A percentile compares a stretch with the other conserved stretches of the same genome.
phyloP scores from a whole-genome alignment of 1,140 invertebrate species.

The Zaprionus vittiger region DNA sequence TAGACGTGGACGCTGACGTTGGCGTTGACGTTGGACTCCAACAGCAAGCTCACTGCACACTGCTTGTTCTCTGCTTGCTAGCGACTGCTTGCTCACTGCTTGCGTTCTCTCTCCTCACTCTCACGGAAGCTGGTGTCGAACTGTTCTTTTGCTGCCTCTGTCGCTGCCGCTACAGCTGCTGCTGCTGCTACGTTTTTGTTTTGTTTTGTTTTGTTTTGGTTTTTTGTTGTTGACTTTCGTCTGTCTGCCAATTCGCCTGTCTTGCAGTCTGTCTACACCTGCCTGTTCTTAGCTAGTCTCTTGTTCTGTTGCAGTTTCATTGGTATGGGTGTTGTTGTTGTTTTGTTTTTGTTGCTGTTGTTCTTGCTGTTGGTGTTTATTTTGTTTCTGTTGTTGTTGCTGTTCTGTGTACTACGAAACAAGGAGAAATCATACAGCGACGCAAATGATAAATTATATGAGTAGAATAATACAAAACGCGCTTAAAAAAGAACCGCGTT shows the following conservation, averaged over 20 bases:
- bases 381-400: constrained; percentile 26
- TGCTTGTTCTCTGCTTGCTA: background rate
- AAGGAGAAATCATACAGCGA: constrained; percentile 84
- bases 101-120: constrained; percentile 1
- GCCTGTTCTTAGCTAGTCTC: constrained; percentile 15
- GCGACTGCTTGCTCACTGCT: background rate
- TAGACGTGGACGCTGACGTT: constrained; percentile 10
- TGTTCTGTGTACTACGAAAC: constrained; percentile 79
- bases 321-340: constrained; percentile 25
- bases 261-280: constrained; percentile 6
- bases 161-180: background rate
- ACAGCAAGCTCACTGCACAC: background rate
- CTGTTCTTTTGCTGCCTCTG: background rate
- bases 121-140: constrained; percentile 2
- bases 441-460: constrained; percentile 85
- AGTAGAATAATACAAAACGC: constrained; percentile 84
- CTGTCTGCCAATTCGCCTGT: constrained; percentile 2
- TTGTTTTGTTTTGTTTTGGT: constrained; percentile 9
- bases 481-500: constrained; percentile 84
- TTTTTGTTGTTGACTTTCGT: constrained; percentile 20
- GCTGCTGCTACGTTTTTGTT: constrained; percentile 11
- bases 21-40: background rate
- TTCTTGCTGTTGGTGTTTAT: constrained; percentile 28
- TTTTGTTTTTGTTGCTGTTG: constrained; percentile 27
- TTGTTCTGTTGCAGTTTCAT: constrained; percentile 4